Base-by-base conservation (phyloP, 1,140 invertebrate genomes). In the Drosophila malerkotliana region DNA sequence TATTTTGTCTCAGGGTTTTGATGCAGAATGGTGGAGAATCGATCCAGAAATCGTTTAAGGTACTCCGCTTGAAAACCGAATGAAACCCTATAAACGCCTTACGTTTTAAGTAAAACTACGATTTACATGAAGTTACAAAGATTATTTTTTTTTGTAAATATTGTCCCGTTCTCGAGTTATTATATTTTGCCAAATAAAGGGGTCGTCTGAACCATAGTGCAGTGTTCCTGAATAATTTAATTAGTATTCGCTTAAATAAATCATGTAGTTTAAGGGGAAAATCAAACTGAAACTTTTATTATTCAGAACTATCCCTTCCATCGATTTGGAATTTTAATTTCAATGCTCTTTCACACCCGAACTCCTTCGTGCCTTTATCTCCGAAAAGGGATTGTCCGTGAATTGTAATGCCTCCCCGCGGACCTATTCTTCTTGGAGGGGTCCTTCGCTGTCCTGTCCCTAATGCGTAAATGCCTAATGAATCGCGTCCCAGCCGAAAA, bases 381-480 rank as follows among this genome's bases (percentile, higher is more conserved):
- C 7, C 18, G 12, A 28, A 67, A 63, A 6, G 59, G 6, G 34
- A 51, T 44, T 51, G 30, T 44, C 12, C 4, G 12, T 14, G 39
- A 14, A 14, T 41, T 12, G 18, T 24, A 51, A 51, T 64, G 12
- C 34, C 34, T 67, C 58, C 62, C 62, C n/a, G 12, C 7, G 39
- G 64, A 67, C 37, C 62, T 21, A 68, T 68, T 47, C 66, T 34
- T 69, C 41, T 39, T 49, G 30, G 10, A 12, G n/a, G n/a, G 12
- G 47, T 67, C 59, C 59, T 52, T 34, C 34, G 45, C 34, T 7
- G 14, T 44, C 10, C 6, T 18, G 1, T 8, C 6, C 41, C 63
- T 64, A 64, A 67, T 64, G 59, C 63, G 47, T 64, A 67, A 69
- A 69, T 73, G 81, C 77, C 81, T 84, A 85, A 85, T 84, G 82